A percentile compares a stretch with the other conserved stretches of the same genome.
These are phyloP conservation scores for Drosophila aldrichi DNA, from an alignment of 2,888 invertebrate species.

Conservation along the genomic window DNA sequence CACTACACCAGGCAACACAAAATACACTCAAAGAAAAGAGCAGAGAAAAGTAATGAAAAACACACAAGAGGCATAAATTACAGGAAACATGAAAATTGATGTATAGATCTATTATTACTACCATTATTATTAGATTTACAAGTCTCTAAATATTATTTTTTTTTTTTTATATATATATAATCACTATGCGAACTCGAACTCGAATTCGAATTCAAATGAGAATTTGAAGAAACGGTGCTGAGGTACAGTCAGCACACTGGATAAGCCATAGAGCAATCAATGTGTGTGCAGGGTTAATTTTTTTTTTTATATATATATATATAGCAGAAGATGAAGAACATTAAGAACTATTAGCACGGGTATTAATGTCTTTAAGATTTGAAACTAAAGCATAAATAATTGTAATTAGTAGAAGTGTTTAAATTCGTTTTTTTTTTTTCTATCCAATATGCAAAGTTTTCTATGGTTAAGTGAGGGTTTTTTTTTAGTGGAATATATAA, in stretches of 20 bases:
- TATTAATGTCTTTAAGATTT: conserved; percentile 73
- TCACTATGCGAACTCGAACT: conserved; percentile 10
- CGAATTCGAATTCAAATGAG: conserved; percentile 38
- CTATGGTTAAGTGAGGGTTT: conserved; percentile 44
- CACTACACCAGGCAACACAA: conserved; percentile 10
- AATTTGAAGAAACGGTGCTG: conserved; percentile 39
- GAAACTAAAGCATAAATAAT: conserved; percentile 47
- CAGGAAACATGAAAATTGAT: conserved; percentile 65
- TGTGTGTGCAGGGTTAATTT: conserved; percentile 47
- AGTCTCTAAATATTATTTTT: conserved; percentile 31
- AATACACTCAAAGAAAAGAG: neutral
- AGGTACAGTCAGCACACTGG: conserved; percentile 31
- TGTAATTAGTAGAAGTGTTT: conserved; percentile 51
- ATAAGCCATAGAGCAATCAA: conserved; percentile 42
- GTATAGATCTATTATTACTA: conserved; percentile 60
- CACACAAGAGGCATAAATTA: conserved; percentile 64
- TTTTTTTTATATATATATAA: conserved; percentile 13
- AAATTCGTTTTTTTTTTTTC: conserved; percentile 20
- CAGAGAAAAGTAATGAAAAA: conserved; percentile 1
- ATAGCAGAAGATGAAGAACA: conserved; percentile 29
- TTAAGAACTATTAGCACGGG: conserved; percentile 75
- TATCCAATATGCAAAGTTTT: conserved; percentile 31
- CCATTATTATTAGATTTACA: conserved; percentile 47
- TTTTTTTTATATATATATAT: neutral
- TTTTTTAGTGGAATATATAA: conserved; percentile 19